Base-by-base conservation (phyloP, 2,113 vertebrate species). In the Antennarius striatus region DNA sequence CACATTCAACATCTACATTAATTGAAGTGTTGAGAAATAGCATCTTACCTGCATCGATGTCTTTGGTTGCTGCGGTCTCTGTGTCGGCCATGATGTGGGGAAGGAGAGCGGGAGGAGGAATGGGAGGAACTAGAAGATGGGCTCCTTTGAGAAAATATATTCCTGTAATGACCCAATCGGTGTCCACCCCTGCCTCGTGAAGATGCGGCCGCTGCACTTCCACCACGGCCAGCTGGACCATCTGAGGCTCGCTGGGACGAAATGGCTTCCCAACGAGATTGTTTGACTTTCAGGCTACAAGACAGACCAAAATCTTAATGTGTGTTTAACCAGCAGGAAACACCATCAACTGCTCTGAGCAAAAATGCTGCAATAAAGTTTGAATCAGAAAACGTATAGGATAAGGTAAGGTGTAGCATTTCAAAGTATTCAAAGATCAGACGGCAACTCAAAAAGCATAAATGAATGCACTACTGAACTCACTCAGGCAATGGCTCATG, bases 121-220 rank as follows among this genome's bases (percentile, higher is more conserved):
- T 85, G 89, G 0, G 94, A 94, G 5, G 95, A 95, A 74, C 91
- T 93, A 42, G 95, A 95, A 9, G 96, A 95, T 3, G 95, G 95
- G 82, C 95, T 97, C 73, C 93, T 90, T 63, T 96, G 94, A 77
- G 94, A 95, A 88, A 97, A 97, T 39, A 97, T 93, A 46, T 97
- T 97, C 49, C 95, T 92, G 75, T 94, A 93, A 68, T 96, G 91
- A 15, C 95, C 95, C 39, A 96, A 87, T 71, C 95, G 92, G 84
- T 82, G 91, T 68, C 83, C 94, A 10, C 78, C 91, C 2, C 91
- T 84, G 56, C 91, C 88, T 60, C 92, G 87, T 10, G 79, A 63
- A 39, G 82, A 56, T 39, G 54, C 39, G 53, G 61, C 82, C 4
- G n/a, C 46, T 74, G 89, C 57, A 63, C 83, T 90, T 48, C 91